Evolutionary conservation across 64 coral and sea anemone genomes (phyloP).

Genomic region (Platygyra sinensis): DNA sequence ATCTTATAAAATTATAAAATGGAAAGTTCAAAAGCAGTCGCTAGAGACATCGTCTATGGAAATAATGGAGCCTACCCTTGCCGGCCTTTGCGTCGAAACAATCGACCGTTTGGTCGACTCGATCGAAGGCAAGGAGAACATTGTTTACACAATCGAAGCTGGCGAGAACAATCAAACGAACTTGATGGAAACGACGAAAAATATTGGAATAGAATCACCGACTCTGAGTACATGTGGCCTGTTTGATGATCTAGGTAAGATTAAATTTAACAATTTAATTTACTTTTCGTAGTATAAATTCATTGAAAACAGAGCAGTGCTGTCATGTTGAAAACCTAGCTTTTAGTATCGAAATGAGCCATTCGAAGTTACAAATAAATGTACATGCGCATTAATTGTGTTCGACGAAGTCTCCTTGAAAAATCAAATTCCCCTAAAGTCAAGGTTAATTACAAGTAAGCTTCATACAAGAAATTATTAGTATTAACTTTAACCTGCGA

Average conservation of each 20-base stretch:
- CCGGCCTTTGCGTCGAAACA: not conserved
- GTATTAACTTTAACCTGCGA: no score
- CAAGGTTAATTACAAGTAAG: no score
- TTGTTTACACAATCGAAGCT: not conserved
- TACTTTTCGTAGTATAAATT: not conserved
- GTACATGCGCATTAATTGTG: no score
- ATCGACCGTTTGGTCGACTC: conserved; percentile 5
- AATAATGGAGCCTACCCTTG: not conserved
- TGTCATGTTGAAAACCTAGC: no score
- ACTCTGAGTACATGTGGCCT: conserved; percentile 31
- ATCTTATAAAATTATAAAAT: not conserved
- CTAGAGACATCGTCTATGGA: not conserved
- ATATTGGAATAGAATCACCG: not conserved
- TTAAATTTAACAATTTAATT: not conserved
- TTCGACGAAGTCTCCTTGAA: no score
- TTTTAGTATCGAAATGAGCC: no score
- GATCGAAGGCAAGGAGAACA: not conserved
- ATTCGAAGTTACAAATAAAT: no score
- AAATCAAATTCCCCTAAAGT: no score
- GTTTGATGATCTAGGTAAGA: conserved; percentile 72
- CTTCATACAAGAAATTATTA: no score
- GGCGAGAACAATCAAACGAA: not conserved
- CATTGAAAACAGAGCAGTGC: no score
- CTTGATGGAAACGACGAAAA: not conserved
- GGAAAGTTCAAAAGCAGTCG: not conserved